Base-by-base conservation (phyloP, 2,888 invertebrate genomes). In the Aromia moschata region DNA sequence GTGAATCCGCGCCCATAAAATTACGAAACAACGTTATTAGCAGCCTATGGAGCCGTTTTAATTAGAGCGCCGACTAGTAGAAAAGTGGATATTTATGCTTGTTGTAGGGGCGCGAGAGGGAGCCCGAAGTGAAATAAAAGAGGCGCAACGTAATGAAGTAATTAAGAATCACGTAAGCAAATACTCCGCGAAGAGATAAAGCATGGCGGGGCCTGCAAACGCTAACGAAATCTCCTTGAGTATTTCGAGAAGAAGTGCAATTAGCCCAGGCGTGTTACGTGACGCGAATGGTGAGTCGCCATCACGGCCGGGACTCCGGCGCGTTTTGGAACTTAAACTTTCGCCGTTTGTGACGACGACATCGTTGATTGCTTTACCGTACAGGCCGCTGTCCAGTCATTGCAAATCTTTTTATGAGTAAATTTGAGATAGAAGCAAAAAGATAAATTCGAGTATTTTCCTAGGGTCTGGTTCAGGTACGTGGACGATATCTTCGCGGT, bases 201-300 rank as follows among this genome's bases (percentile, higher is more conserved):
- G 67, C 67, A 70, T 64, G 69, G 68, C 60, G 62, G 71, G n/a
- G n/a, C n/a, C 67, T 71, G 69, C 69, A 74, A 75, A 76, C 69
- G 73, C 70, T 72, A 73, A 74, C 72, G 74, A 77, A 77, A 77
- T 78, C 75, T 75, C 72, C 69, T 71, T 62, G 74, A 77, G 75
- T 76, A 76, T 77, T 77, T 76, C 68, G 70, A 70, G 76, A 79
- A 78, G 77, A 79, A 77, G 75, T 77, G 77, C 79, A 79, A 79
- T 79, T 79, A 79, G 78, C 75, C 74, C 75, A 71, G 74, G 72
- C 72, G 67, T 65, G 67, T 68, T 68, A 78, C 78, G 78, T 78
- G 78, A 78, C 77, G 76, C 74, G 78, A 77, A 78, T 78, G 66
- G 68, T 55, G 55, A 69, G 66, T 60, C 68, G 63, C 60, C 66